Base-by-base conservation (phyloP, 1,140 invertebrate genomes). In the Theocolax elegans region DNA sequence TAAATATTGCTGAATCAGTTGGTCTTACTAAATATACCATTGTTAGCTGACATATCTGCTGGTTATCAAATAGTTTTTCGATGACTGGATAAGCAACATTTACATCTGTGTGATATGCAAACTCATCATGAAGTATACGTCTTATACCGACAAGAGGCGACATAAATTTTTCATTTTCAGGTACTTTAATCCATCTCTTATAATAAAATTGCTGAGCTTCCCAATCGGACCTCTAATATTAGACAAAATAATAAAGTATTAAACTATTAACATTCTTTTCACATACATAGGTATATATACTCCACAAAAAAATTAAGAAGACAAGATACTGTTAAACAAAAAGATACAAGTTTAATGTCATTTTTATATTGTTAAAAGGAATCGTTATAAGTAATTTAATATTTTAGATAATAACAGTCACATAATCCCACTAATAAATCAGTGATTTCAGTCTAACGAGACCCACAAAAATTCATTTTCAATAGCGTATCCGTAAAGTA, bases 1-100 rank as follows among this genome's bases (percentile, higher is more conserved):
- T 70, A 25, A 72, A 72, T 10, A 76, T 40, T 44, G 73, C 68
- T 12, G 75, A 59, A 66, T 42, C 62, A 9, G 42, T 51, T 12
- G 73, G 72, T 63, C 71, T 44, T 6, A 64, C 23, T 0, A 75
- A 15, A 35, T 75, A 70, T 10, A 78, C 75, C 67, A 70, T 70
- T 13, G 76, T 75, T 10, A 76, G 60, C 71, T 76, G 70, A 35
- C 74, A 76, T 48, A 73, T 76, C 60, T 65, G 67, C 12, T 67
- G 71, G 63, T 78, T 78, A n/a, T 75, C 69, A 44, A 76, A 78
- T 10, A 58, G 54, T 60, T 56, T 67, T 74, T 76, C 75, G 13
- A 78, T 74, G 2, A 64, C 29, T 13, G 75, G 75, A 62, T 75
- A 78, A 2, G 51, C 60, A 25, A 60, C 72, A 56, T 78, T 73